A percentile compares a stretch with the other conserved stretches of the same genome.
Conservation (phyloP, 1,140 invertebrate genomes). For the Olivierus martensii region DNA sequence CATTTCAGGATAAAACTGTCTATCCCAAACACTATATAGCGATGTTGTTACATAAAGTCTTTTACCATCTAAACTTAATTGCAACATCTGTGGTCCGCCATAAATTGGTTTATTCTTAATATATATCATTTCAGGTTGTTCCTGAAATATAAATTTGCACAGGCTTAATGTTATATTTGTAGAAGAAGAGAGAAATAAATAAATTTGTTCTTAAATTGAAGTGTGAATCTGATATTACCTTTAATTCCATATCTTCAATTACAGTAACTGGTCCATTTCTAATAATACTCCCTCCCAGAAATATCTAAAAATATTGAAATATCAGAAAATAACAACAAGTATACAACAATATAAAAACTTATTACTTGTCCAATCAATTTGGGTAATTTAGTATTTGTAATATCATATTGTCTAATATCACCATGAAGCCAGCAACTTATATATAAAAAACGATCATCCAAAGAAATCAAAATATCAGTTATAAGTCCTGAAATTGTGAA, state of each 20-base stretch:
- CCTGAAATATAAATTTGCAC: conserved; percentile 30
- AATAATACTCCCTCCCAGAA: conserved; percentile 66
- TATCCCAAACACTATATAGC: conserved; percentile 83
- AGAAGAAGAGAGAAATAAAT: too few species aligned
- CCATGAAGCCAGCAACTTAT: conserved; percentile 85
- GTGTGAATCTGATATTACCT: too few species aligned
- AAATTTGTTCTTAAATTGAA: too few species aligned
- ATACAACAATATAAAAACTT: neutral
- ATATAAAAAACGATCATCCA: conserved; percentile 89
- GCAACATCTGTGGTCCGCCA: conserved; percentile 90
- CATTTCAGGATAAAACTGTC: conserved; percentile 81
- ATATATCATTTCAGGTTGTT: conserved; percentile 47
- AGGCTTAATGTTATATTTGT: too few species aligned
- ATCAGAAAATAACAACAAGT: conserved; percentile 13
- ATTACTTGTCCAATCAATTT: conserved; percentile 58
- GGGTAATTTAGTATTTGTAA: conserved; percentile 62
- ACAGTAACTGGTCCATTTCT: conserved; percentile 57
- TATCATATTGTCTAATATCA: conserved; percentile 89
- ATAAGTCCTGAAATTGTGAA: conserved; percentile 58
- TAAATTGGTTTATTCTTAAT: conserved; percentile 63
- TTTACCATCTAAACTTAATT: conserved; percentile 87
- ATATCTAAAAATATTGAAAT: conserved; percentile 35
- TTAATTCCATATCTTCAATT: conserved; percentile 55
- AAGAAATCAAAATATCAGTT: conserved; percentile 82
- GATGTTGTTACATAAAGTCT: conserved; percentile 85